A percentile compares a stretch with the other conserved stretches of the same genome.
Evolutionary conservation across 37 sponge, comb jelly and placozoan species (phyloP).

Genomic region (Axinella damicornis): DNA sequence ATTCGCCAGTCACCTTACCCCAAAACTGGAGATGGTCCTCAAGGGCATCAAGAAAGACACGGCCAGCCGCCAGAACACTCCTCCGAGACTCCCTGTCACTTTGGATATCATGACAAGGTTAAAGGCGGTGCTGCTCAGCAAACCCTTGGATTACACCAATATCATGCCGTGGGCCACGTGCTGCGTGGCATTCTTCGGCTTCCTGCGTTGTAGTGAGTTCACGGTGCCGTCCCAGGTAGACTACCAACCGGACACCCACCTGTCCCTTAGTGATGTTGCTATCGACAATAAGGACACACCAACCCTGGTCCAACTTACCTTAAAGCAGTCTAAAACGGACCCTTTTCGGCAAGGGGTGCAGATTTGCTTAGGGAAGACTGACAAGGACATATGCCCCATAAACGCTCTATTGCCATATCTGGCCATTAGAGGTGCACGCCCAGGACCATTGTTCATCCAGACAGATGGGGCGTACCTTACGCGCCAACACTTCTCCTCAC

Average conservation of each 20-base stretch:
- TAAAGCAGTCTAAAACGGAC: conserved; percentile 24
- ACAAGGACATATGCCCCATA: not conserved
- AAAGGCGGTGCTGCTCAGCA: not conserved
- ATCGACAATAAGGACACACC: not conserved
- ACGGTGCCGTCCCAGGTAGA: not conserved
- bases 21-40: not conserved
- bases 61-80: too few species aligned
- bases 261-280: not conserved
- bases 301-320: not conserved
- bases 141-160: not conserved
- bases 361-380: not conserved
- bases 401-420: conserved; percentile 1
- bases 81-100: not conserved
- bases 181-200: not conserved
- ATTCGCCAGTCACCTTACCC: not conserved
- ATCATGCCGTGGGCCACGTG: not conserved
- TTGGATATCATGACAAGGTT: not conserved
- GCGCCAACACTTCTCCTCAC: not conserved
- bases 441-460: not conserved
- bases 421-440: not conserved
- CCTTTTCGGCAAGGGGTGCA: conserved; percentile 13
- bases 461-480: not conserved
- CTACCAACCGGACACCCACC: not conserved
- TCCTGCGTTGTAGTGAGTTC: not conserved
- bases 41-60: not conserved